Evolutionary conservation across 1,140 invertebrate species (phyloP), one percentile per base, ranked within the genome.

Genomic region (Dolichoris vasculosae): DNA sequence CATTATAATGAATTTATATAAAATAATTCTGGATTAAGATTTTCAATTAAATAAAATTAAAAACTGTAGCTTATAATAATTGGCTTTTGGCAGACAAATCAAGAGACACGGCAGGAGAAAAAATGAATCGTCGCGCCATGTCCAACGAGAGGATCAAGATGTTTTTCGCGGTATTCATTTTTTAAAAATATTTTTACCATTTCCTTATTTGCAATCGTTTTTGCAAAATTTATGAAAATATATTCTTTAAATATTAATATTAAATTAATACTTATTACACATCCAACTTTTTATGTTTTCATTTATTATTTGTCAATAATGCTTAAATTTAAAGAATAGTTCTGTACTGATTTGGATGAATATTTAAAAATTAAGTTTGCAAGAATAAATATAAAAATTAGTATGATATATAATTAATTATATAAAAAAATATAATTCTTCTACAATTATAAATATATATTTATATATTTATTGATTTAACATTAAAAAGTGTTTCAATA

Each of bases 101-200:
- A 84, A 89, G 94, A 92, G 95, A 94, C 93, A 94, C 95, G 93
- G 91, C 95, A 90, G 95, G 94, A 90, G 95, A 95, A 92, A 94
- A 95, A 93, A 95, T 95, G 93, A 96, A 95, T 94, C 95, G 96
- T 88, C 96, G 97, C 94, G 96, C 96, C 93, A 97, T 97, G 93
- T 95, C 97, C 94, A 96, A 97, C 93, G 97, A 97, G 94, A 98
- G 97, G 96, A 97, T 98, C 94, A 97, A 97, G 96, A 97, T 97
- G 94, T 98, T 98, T 94, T 95, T 98, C 94, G 97, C 97, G 96
- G 97, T 98, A 93, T 89, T 91, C 91, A 87, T 26, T 64, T 40
- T 67, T 30, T 77, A 15, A 64, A 20, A 67, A 51, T 78, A 3
- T 79, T 23, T 82, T 67, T 83, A 15, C 35, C 77, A 71, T 20